Evolutionary conservation across 2,113 vertebrate species (phyloP).

Genomic region (Seriola rivoliana): DNA sequence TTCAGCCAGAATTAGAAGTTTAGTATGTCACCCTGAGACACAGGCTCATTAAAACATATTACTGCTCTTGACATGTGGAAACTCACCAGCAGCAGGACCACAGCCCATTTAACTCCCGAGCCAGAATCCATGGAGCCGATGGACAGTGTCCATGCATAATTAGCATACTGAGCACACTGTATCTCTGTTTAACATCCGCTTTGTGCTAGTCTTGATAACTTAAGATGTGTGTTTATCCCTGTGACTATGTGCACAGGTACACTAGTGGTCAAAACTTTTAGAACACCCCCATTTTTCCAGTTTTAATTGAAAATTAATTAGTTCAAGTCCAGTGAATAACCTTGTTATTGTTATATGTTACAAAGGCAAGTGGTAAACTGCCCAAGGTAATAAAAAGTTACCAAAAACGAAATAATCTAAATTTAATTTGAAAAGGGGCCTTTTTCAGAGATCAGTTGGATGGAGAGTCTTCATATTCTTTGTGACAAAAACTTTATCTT

Average conservation of each 20-base stretch:
- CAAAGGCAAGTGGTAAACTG: neutral
- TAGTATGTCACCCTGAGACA: slow-evolving; percentile 41
- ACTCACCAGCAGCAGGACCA: slow-evolving; percentile 49
- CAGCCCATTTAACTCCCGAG: slow-evolving; percentile 53
- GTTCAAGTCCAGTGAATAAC: neutral
- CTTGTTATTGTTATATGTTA: neutral
- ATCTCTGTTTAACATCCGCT: slow-evolving; percentile 3
- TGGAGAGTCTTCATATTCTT: neutral
- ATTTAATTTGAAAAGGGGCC: neutral
- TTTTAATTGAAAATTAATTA: no score
- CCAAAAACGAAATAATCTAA: no score
- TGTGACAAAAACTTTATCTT: neutral
- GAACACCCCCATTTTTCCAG: no score
- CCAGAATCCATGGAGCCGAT: slow-evolving; percentile 51
- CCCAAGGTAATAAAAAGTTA: neutral
- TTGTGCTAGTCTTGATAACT: neutral
- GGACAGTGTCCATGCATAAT: slow-evolving; percentile 54
- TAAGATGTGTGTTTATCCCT: neutral
- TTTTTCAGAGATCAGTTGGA: neutral
- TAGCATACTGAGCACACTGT: slow-evolving; percentile 44
- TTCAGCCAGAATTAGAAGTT: slow-evolving; percentile 57
- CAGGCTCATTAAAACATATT: slow-evolving; percentile 71
- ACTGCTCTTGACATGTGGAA: slow-evolving; percentile 49
- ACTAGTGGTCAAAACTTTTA: neutral
- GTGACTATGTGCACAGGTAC: neutral